phyloP scores from a whole-genome alignment of 2,113 vertebrate genomes.

The Gymnocephalus cernua region DNA sequence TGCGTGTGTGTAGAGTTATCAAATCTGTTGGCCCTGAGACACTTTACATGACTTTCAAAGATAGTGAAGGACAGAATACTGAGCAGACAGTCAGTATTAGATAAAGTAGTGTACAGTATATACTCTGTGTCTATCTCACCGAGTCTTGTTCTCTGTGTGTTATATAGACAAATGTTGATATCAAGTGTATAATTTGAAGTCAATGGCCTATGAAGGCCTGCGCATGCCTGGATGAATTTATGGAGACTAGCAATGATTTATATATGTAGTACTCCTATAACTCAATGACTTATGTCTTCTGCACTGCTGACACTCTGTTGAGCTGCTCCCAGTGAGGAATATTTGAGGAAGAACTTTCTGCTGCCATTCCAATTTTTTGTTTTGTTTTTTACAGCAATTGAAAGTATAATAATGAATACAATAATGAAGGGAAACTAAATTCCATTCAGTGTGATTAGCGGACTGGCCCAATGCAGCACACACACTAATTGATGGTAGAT shows the following conservation, averaged over 20 bases:
- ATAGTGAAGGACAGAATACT: neutral
- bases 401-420: neutral
- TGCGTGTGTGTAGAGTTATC: neutral
- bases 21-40: constrained; percentile 4
- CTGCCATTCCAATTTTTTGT: neutral
- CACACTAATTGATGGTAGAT: neutral
- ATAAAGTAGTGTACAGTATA: neutral
- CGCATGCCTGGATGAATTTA: neutral
- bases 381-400: neutral
- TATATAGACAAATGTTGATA: neutral
- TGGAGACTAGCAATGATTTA: neutral
- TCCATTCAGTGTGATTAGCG: neutral
- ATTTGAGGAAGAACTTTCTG: no score
- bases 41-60: constrained; percentile 10
- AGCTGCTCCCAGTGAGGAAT: neutral
- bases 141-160: neutral
- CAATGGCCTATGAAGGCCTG: neutral
- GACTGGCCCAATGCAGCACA: neutral
- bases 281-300: neutral
- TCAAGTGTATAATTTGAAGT: neutral
- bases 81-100: neutral
- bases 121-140: neutral
- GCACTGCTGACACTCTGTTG: neutral
- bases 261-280: neutral
- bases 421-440: neutral